phyloP scores from a whole-genome alignment of 2,113 vertebrate genomes.

The Trochalopteron elliotii region DNA sequence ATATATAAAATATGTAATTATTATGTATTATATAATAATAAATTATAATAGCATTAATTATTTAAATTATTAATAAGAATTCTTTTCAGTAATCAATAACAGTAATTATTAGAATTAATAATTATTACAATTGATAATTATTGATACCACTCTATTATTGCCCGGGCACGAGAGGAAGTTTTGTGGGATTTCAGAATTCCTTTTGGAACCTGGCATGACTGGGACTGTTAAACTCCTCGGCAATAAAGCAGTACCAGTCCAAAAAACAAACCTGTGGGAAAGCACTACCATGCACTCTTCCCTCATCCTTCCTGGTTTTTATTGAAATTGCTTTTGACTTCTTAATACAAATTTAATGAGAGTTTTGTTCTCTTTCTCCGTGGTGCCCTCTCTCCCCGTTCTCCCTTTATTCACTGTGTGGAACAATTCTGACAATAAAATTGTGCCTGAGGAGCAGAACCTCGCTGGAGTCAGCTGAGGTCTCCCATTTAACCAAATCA shows the following conservation, averaged over 20 bases:
- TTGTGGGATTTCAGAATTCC: background rate
- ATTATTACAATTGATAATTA: too few species aligned
- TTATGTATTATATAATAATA: too few species aligned
- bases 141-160: background rate
- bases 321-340: background rate
- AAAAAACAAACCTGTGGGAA: background rate
- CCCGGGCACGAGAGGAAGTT: background rate
- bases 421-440: background rate
- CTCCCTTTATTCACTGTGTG: background rate
- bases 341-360: background rate
- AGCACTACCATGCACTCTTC: background rate
- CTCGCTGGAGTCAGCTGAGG: background rate
- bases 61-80: too few species aligned
- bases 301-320: background rate
- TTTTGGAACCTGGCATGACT: fast-evolving
- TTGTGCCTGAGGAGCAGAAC: background rate
- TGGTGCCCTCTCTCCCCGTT: background rate
- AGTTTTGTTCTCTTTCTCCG: background rate
- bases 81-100: too few species aligned
- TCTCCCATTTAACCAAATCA: too few species aligned
- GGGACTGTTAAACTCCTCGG: background rate
- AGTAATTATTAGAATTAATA: too few species aligned
- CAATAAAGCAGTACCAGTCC: background rate
- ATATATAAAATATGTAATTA: too few species aligned
- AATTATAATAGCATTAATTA: too few species aligned